These are phyloP conservation scores for Megalops atlanticus DNA, from an alignment of 2,113 vertebrate genomes.

Conservation along the genomic window DNA sequence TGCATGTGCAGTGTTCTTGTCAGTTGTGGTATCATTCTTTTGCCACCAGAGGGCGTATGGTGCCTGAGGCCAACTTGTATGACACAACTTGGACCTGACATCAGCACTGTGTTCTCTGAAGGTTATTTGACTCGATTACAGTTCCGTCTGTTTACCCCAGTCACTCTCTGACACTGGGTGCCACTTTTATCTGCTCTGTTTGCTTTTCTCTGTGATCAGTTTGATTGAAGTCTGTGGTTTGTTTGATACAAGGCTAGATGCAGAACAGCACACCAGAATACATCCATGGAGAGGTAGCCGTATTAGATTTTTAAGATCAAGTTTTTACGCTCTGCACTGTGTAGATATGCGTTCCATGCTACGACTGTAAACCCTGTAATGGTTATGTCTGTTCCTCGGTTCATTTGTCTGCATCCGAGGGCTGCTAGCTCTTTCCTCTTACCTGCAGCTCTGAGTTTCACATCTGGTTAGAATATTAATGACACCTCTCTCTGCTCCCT, in stretches of 20 bases:
- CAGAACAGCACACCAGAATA: too few species aligned
- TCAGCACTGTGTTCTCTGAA: neutral
- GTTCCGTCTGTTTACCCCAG: neutral
- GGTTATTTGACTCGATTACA: neutral
- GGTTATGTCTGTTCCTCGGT: too few species aligned
- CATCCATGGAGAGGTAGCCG: too few species aligned
- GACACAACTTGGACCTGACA: neutral
- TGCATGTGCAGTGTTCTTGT: constrained; percentile 1
- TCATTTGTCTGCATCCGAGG: too few species aligned
- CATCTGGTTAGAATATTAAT: neutral
- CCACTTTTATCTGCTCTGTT: neutral
- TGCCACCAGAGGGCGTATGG: constrained; percentile 51
- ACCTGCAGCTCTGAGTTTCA: too few species aligned
- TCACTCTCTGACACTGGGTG: neutral
- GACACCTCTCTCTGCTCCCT: neutral
- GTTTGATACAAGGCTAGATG: too few species aligned
- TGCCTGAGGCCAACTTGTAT: neutral
- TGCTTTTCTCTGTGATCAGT: neutral
- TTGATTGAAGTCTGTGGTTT: neutral
- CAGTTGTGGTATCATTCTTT: neutral
- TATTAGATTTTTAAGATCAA: too few species aligned
- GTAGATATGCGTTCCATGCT: too few species aligned
- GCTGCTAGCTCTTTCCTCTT: too few species aligned
- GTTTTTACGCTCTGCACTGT: too few species aligned
- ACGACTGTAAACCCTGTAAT: too few species aligned